phyloP scores from a whole-genome alignment of 37 sponge, comb jelly and placozoan species.

The Haliclona indistincta region DNA sequence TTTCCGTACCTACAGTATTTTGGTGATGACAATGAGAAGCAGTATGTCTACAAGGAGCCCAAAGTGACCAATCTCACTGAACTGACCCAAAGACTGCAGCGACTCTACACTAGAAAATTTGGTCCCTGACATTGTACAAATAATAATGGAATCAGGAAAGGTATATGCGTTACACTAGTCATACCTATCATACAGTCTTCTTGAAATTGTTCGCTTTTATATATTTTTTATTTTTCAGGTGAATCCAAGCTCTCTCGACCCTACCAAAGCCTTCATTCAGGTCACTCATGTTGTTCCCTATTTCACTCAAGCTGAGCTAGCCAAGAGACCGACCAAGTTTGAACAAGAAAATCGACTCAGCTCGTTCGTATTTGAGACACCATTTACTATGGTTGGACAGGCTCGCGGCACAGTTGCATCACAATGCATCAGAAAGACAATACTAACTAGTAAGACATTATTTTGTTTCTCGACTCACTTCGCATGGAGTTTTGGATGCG shows the following conservation, averaged over 20 bases:
- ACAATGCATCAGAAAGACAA: slow-evolving; percentile 88
- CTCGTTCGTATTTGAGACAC: slow-evolving; percentile 86
- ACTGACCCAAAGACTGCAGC: slow-evolving; percentile 60
- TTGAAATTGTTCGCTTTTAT: too few species aligned
- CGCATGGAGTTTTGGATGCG: too few species aligned
- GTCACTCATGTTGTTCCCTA: slow-evolving; percentile 89
- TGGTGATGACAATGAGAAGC: slow-evolving; percentile 76
- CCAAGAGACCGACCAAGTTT: slow-evolving; percentile 74
- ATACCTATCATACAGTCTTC: too few species aligned
- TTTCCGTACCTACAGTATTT: slow-evolving; percentile 49
- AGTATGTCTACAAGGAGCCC: slow-evolving; percentile 93
- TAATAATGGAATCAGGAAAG: slow-evolving; percentile 77
- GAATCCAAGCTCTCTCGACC: slow-evolving; percentile 44
- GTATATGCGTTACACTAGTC: too few species aligned
- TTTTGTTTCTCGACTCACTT: too few species aligned
- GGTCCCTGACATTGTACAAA: slow-evolving; percentile 63
- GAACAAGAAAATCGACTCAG: slow-evolving; percentile 75
- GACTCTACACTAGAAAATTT: slow-evolving; percentile 72
- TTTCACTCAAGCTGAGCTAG: slow-evolving; percentile 66
- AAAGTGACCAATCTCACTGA: slow-evolving; percentile 80
- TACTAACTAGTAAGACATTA: slow-evolving; percentile 88
- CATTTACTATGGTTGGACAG: slow-evolving; percentile 82
- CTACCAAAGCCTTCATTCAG: slow-evolving; percentile 81
- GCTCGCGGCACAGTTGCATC: slow-evolving; percentile 52
- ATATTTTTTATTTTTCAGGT: too few species aligned